Percentiles rank a stretch among this genome's conserved stretches.
These are phyloP conservation scores for Microtus montanus DNA, from an alignment of 2,113 vertebrate genomes.

Conservation along the genomic window DNA sequence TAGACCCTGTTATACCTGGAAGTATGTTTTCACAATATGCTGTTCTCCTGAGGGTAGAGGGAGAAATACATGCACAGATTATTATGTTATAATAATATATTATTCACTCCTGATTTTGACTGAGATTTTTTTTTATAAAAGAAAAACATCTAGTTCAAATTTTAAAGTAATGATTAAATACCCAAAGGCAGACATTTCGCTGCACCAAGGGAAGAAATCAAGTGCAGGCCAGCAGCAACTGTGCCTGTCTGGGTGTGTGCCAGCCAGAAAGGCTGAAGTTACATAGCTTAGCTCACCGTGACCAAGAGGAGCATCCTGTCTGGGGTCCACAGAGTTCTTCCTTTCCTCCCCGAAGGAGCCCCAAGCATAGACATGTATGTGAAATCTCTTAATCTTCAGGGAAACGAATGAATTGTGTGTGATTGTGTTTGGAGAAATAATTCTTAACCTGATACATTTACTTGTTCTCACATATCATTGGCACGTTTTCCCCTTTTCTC, in stretches of 20 bases:
- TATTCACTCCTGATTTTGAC: too few species aligned
- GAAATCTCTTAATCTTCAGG: slow-evolving; percentile 5
- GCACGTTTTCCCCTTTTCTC: slow-evolving; percentile 12
- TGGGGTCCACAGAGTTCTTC: not conserved
- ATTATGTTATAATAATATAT: not conserved
- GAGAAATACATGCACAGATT: slow-evolving; percentile 30
- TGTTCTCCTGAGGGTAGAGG: slow-evolving; percentile 28
- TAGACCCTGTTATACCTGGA: slow-evolving; percentile 34
- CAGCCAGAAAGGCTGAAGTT: not conserved
- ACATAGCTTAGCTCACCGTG: not conserved
- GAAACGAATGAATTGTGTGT: not conserved
- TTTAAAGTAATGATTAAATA: not conserved
- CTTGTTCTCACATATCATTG: slow-evolving; percentile 1
- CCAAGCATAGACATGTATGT: slow-evolving; percentile 2
- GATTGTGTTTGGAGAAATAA: not conserved
- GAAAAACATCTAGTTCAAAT: slow-evolving; percentile 17
- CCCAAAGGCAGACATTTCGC: not conserved
- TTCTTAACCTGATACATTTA: slow-evolving; percentile 24
- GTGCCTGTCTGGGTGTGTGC: not conserved
- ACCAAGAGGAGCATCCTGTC: not conserved
- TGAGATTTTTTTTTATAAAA: not conserved
- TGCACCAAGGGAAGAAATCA: not conserved
- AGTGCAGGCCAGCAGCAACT: not conserved
- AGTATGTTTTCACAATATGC: slow-evolving; percentile 16
- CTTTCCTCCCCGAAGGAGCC: not conserved